These are phyloP conservation scores for Lepidonotus clava DNA, from an alignment of 2,888 invertebrate species.

Conservation along the genomic window DNA sequence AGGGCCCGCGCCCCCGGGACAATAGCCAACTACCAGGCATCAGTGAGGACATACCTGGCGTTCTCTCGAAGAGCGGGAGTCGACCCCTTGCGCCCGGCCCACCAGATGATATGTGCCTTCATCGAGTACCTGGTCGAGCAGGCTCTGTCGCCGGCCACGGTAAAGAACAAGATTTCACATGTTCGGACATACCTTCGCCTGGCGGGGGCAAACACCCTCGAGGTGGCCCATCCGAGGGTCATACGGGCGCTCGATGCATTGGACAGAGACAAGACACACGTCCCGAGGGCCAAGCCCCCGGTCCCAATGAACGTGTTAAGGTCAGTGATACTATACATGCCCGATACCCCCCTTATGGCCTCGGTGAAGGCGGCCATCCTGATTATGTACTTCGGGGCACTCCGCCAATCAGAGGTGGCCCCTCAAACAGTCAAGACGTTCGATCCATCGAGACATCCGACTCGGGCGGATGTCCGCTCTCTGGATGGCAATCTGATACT, in stretches of 20 bases:
- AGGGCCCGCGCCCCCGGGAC: too few relatives aligned
- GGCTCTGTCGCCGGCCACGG: not conserved
- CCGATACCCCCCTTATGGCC: not conserved
- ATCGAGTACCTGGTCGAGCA: not conserved
- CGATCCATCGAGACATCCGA: not conserved
- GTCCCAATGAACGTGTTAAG: not conserved
- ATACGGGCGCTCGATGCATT: not conserved
- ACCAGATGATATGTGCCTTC: too few relatives aligned
- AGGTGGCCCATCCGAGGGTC: not conserved
- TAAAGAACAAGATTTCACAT: not conserved
- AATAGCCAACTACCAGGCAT: too few relatives aligned
- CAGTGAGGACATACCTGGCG: too few relatives aligned
- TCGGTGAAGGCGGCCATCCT: not conserved
- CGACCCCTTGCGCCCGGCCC: too few relatives aligned
- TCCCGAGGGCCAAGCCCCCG: not conserved
- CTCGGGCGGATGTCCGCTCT: not conserved
- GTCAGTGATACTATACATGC: not conserved
- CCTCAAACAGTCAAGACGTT: not conserved
- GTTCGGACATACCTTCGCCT: not conserved
- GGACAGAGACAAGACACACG: not conserved
- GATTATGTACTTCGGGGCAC: not conserved
- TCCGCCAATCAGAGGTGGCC: not conserved
- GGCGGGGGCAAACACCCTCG: not conserved
- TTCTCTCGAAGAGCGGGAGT: too few relatives aligned
- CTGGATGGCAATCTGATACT: not conserved